Base-by-base conservation (phyloP, 2,888 invertebrate genomes). In the Eupithecia pulchellata region DNA sequence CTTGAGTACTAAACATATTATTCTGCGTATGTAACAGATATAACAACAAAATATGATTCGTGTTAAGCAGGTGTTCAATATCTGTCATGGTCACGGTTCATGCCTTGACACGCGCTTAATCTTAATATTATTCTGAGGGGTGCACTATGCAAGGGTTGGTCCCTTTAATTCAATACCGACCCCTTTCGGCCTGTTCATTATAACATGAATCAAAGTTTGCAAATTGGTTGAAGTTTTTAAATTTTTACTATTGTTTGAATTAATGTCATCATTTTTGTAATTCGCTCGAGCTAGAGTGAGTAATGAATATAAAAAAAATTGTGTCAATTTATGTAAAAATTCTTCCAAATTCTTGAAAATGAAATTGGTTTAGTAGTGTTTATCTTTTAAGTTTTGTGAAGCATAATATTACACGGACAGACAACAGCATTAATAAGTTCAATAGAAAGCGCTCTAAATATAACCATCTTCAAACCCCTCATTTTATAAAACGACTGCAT, bases 111-210 rank as follows among this genome's bases (percentile, higher is more conserved):
- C 6, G 30, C 5, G 58, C 57, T 29, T 36, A 32, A 36, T 42
- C n/a, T 27, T 66, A 66, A 36, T 66, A 57, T 60, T 47, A 60
- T 39, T 34, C 65, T 36, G 30, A 32, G 47, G 65, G 52, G 36
- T 47, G 30, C 60, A 55, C 55, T 72, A 34, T 57, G 47, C 69
- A 52, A 36, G 66, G 63, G 47, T 52, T 64, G 66, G 29, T 57
- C 72, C 68, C 72, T 69, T 58, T 65, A 63, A 66, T 68, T 69
- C 29, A 72, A 72, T 68, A 62, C 63, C 42, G 62, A 30, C 58
- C 72, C 72, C 58, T 66, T 62, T 47, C 36, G 64, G 42, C 42
- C 47, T 58, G 72, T 66, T 72, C 71, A 72, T 68, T 68, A 72
- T 65, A 68, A 68, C 58, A 68, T 68, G 65, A 66, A 68, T 72